Evolutionary conservation across 2,797 vertebrate species (phyloP).

Genomic region (Aphelocoma californica): DNA sequence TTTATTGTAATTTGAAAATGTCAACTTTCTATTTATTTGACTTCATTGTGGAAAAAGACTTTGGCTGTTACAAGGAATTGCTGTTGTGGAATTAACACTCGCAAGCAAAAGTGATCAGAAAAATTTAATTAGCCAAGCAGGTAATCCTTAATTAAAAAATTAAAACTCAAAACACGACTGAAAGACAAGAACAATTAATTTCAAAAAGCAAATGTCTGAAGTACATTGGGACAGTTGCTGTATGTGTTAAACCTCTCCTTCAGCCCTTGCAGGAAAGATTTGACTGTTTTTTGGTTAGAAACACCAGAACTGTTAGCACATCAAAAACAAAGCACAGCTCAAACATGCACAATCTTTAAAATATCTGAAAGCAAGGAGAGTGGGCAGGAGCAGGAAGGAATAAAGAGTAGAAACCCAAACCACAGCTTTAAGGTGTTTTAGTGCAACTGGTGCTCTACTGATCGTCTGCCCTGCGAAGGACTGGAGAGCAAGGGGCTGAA

Average conservation of each 20-base stretch:
- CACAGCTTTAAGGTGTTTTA: conserved; percentile 50
- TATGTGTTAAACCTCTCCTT: conserved; percentile 30
- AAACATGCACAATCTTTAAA: conserved; percentile 58
- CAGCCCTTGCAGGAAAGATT: conserved; percentile 43
- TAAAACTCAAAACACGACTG: conserved; percentile 13
- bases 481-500: neutral
- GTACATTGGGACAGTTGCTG: conserved; percentile 4
- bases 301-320: conserved; percentile 47
- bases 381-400: conserved; percentile 36
- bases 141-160: conserved; percentile 35
- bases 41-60: conserved; percentile 38
- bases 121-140: conserved; percentile 61
- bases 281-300: conserved; percentile 41
- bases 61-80: conserved; percentile 32
- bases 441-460: neutral
- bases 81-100: conserved; percentile 49
- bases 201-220: conserved; percentile 2
- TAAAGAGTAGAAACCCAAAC: conserved; percentile 22
- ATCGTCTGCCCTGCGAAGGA: neutral
- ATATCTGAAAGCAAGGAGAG: conserved; percentile 34
- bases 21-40: conserved; percentile 27
- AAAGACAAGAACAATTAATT: conserved; percentile 50
- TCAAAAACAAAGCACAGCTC: conserved; percentile 41
- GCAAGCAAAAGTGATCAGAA: conserved; percentile 51
- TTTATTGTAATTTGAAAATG: conserved; percentile 28